Conservation (phyloP, 2,797 vertebrate species). For the Enteromius argenteus region DNA sequence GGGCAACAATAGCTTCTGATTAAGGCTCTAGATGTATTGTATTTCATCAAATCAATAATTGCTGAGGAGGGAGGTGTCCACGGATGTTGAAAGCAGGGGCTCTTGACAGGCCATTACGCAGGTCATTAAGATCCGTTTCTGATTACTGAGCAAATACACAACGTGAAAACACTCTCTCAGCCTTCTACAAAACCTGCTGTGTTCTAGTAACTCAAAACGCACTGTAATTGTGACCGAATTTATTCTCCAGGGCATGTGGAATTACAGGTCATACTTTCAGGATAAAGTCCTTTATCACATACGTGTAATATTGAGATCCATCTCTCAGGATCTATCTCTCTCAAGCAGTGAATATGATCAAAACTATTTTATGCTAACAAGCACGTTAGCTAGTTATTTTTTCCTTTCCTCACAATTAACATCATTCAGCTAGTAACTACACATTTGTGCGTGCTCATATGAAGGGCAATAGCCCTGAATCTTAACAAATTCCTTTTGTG, state of each 20-base stretch:
- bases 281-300: not conserved
- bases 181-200: constrained; percentile 42
- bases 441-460: not conserved
- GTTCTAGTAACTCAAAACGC: constrained; percentile 61
- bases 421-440: not conserved
- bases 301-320: constrained; percentile 2
- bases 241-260: constrained; percentile 58
- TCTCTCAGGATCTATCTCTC: constrained; percentile 23
- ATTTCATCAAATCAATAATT: constrained; percentile 34
- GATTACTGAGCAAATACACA: constrained; percentile 65
- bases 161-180: constrained; percentile 59
- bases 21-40: not conserved
- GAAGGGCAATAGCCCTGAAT: not conserved
- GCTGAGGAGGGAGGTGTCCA: constrained; percentile 2
- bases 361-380: constrained; percentile 8
- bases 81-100: constrained; percentile 20
- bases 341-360: constrained; percentile 28
- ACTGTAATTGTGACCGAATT: constrained; percentile 62
- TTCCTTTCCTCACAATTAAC: not conserved
- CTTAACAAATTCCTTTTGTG: constrained; percentile 16
- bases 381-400: constrained; percentile 10
- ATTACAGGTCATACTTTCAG: constrained; percentile 37
- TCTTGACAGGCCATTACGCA: constrained; percentile 58
- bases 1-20: constrained; percentile 30
- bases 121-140: constrained; percentile 63